Conservation (phyloP, 2,113 vertebrate species). For the Brachyhypopomus occidentalis region DNA sequence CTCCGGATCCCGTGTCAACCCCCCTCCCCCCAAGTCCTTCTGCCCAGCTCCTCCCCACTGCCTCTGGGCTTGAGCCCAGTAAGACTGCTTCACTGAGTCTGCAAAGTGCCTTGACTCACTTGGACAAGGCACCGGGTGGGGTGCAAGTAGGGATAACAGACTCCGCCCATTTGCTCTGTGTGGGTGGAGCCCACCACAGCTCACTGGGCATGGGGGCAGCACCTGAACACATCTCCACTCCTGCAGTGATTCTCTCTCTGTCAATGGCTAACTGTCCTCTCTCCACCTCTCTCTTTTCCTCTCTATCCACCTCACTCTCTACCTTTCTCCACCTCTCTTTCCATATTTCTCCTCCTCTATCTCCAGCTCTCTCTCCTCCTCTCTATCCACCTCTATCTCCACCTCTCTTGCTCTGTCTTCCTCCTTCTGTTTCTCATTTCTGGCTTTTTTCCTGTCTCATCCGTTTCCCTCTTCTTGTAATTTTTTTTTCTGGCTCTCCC, state of each 20-base stretch:
- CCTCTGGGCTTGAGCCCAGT: slow-evolving; percentile 35
- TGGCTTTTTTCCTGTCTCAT: no score
- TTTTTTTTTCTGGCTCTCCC: no score
- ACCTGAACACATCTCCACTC: slow-evolving; percentile 58
- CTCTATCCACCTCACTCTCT: background rate
- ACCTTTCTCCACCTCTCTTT: no score
- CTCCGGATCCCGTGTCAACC: no score
- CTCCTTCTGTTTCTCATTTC: no score
- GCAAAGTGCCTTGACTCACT: slow-evolving; percentile 39
- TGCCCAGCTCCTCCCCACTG: slow-evolving; percentile 10
- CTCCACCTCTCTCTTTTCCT: background rate
- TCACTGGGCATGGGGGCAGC: slow-evolving; percentile 48
- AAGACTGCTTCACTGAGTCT: slow-evolving; percentile 24
- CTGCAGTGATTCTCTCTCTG: background rate
- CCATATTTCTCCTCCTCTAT: background rate
- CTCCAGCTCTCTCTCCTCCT: no score
- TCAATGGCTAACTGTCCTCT: background rate
- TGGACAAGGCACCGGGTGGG: slow-evolving; percentile 24
- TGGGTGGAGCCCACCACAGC: slow-evolving; percentile 46
- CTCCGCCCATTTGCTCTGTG: slow-evolving; percentile 24
- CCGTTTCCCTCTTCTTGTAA: no score
- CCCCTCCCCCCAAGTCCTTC: background rate
- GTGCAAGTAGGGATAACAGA: slow-evolving; percentile 42
- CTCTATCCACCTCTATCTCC: no score
- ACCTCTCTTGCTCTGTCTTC: no score